Conservation (phyloP, 2,113 vertebrate species). For the Solea senegalensis region DNA sequence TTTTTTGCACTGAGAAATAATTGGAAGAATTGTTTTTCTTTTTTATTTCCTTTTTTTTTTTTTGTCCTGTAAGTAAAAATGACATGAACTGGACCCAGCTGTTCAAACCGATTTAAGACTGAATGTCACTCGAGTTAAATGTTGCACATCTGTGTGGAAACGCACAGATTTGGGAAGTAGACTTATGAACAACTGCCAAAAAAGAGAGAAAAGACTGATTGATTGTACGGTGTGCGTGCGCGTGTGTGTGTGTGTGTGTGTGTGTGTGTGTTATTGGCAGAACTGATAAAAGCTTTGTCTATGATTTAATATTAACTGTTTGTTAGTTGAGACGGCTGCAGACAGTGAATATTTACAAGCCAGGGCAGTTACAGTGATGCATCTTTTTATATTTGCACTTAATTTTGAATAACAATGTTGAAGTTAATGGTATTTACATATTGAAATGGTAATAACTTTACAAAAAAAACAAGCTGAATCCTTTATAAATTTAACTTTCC, state of each 20-base stretch:
- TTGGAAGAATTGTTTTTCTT: slow-evolving; percentile 16
- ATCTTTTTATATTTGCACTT: slow-evolving; percentile 69
- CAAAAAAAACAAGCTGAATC: slow-evolving; percentile 41
- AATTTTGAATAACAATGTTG: slow-evolving; percentile 51
- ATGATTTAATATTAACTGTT: slow-evolving; percentile 44
- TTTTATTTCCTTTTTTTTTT: not conserved
- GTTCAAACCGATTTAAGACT: slow-evolving; percentile 44
- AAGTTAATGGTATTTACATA: slow-evolving; percentile 53
- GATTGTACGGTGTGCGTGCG: slow-evolving; percentile 71
- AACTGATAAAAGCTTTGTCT: slow-evolving; percentile 56
- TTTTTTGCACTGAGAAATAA: slow-evolving; percentile 70
- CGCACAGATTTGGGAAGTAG: slow-evolving; percentile 40
- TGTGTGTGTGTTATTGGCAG: slow-evolving; percentile 29
- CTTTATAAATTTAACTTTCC: slow-evolving; percentile 44
- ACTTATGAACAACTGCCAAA: slow-evolving; percentile 61
- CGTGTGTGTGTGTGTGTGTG: slow-evolving; percentile 26
- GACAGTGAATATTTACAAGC: slow-evolving; percentile 29
- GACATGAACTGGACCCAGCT: slow-evolving; percentile 34
- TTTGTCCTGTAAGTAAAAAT: slow-evolving; percentile 16
- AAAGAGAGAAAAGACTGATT: slow-evolving; percentile 69
- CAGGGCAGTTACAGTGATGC: slow-evolving; percentile 34
- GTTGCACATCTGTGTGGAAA: slow-evolving; percentile 62
- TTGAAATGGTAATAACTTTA: slow-evolving; percentile 50
- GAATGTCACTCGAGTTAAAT: slow-evolving; percentile 48
- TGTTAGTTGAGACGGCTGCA: slow-evolving; percentile 40